Base-by-base conservation (phyloP, 2,888 invertebrate genomes). In the Lordiphosa fenestrarum region DNA sequence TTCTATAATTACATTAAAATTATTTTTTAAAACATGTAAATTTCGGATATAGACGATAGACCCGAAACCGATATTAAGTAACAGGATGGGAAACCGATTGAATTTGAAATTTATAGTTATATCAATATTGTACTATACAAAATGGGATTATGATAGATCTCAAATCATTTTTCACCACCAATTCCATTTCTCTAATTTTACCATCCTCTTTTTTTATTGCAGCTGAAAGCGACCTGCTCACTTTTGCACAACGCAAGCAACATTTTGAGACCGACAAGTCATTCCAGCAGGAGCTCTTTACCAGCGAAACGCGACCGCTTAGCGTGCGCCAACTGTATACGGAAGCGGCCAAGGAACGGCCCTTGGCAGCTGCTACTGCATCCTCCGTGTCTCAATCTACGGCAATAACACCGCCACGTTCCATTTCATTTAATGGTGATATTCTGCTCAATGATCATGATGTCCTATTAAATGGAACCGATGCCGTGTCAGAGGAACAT, bases 191-290 rank as follows among this genome's bases (percentile, higher is more conserved):
- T 33, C 23, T 35, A 4, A 36, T 10, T 15, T 2, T n/a, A 5
- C 6, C 1, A 23, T 30, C 19, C 30, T 10, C 9, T 6, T n/a
- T 3, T 3, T 6, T 7, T 41, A 54, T 94, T 93, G 50, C 93
- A 97, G 97, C 97, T 90, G 96, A 96, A 91, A 95, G 97, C 88
- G 96, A 96, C 92, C 94, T 97, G 90, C 94, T 94, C 87, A 93
- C 94, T 88, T 97, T 96, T 92, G 95, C 95, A 76, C 89, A 92
- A 83, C 92, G 94, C 88, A 95, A 93, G 90, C 91, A 92, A 78
- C 95, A 96, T 91, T 96, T 93, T 91, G 92, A 91, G 88, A 92
- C 94, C 78, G 91, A 92, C 86, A 93, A 93, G 88, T 92, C 92
- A 81, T 92, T 93, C 87, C 92, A 92, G 86, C 93, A 93, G 83